Percentiles rank a stretch among this genome's conserved stretches.
Evolutionary conservation across 1,140 invertebrate genomes (phyloP).

Genomic region (Caenorhabditis elegans): DNA sequence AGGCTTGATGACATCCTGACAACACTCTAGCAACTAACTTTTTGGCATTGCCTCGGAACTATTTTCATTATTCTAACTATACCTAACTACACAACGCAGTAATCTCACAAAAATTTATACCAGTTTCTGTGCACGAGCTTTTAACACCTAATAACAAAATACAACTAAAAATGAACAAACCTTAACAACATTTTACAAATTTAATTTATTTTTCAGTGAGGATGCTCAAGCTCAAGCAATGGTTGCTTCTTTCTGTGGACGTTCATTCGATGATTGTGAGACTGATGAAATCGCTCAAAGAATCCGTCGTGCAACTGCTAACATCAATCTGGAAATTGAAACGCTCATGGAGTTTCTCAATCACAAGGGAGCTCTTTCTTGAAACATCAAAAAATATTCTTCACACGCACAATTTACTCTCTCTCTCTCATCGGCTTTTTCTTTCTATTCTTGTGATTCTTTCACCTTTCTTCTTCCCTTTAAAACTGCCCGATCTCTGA

Average conservation of each 20-base stretch:
- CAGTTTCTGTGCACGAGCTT: no score
- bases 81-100: no score
- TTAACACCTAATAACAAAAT: no score
- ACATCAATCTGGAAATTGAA: conserved; percentile 66
- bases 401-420: neutral
- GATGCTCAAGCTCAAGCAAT: conserved; percentile 67
- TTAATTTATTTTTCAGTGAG: conserved; percentile 64
- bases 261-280: conserved; percentile 66
- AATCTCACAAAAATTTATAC: no score
- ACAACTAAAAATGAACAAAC: no score
- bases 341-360: conserved; percentile 64
- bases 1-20: no score
- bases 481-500: neutral
- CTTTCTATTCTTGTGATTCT: neutral
- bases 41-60: no score
- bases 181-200: no score
- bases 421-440: neutral
- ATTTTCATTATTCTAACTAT: no score
- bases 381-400: neutral
- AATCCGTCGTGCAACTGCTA: conserved; percentile 63
- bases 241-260: conserved; percentile 66
- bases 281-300: conserved; percentile 66
- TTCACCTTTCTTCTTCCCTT: neutral
- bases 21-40: no score
- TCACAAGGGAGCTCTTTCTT: conserved; percentile 63